A percentile compares a stretch with the other conserved stretches of the same genome.
Evolutionary conservation across 1,140 invertebrate genomes (phyloP).

Genomic region (Brachystomella parvula): DNA sequence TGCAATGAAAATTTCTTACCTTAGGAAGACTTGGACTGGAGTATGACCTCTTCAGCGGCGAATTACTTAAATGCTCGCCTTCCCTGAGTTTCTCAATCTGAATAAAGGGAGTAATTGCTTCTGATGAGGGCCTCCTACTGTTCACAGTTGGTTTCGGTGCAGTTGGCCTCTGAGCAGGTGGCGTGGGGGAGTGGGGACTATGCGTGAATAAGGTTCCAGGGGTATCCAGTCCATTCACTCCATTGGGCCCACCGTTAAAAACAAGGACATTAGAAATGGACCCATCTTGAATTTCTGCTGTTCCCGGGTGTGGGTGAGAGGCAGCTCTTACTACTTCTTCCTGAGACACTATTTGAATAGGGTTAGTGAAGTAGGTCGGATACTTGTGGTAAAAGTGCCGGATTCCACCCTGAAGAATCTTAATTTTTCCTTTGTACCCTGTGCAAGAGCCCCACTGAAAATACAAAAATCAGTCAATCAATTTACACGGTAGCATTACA

Average conservation of each 20-base stretch:
- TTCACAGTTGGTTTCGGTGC: not conserved
- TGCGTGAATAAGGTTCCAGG: no score
- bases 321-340: not conserved
- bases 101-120: not conserved
- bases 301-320: constrained; percentile 4
- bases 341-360: constrained; percentile 40
- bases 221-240: no score
- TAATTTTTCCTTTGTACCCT: constrained; percentile 56
- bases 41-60: constrained; percentile 52
- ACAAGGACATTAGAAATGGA: not conserved
- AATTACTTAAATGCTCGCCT: not conserved
- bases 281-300: not conserved
- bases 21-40: constrained; percentile 66
- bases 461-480: no score
- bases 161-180: not conserved
- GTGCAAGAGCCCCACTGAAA: constrained; percentile 65
- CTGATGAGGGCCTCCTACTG: not conserved
- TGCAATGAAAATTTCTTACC: constrained; percentile 45
- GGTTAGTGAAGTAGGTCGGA: constrained; percentile 64
- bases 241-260: no score
- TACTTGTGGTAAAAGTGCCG: constrained; percentile 70
- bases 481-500: no score
- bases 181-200: no score
- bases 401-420: constrained; percentile 68
- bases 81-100: not conserved